Evolutionary conservation across 2,797 vertebrate genomes (phyloP), one percentile per base, ranked within the genome.

Genomic region (Anas acuta): DNA sequence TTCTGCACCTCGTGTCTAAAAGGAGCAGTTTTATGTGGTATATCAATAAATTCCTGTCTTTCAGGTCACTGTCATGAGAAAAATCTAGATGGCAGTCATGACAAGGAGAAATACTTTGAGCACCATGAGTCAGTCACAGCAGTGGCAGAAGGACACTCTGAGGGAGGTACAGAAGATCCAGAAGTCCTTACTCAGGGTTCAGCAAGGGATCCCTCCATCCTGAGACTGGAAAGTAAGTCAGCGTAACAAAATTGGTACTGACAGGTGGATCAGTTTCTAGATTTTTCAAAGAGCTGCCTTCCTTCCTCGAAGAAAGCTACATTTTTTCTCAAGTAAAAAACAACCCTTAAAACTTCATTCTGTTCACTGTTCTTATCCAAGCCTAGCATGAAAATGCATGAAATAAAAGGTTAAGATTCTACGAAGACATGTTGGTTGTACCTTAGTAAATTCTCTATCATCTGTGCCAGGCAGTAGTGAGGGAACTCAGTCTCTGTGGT

Each of bases 221-320:
- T 98, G 89, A 97, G 95, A 76, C 92, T 98, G 86, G 98, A 98
- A 97, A 98, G 98, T 98, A 97, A 98, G 98, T 97, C 79, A 87
- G 17, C 57, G 62, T 94, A 95, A 88, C 47, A 66, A 89, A 91
- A 71, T 37, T 26, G 53, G 33, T 90, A 61, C 75, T 88, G 71
- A 51, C 19, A 69, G 91, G 89, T 60, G 4, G 94, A 77, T 92
- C 11, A 2, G 21, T 87, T 94, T 87, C 81, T 81, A 28, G 23
- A 6, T 88, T 87, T 94, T 96, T 85, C 53, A 33, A 71, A 83
- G 65, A 70, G 26, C 58, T 73, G 23, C 47, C 20, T 81, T 19
- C 41, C 47, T 47, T 47, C 21, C 8, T 73, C 56, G 9, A 7
- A 39, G n/a, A 74, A 74, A 92, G 8, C 37, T 56, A 1, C 4